Percentiles rank a stretch among this genome's conserved stretches.
phyloP scores from a whole-genome alignment of 2,888 invertebrate species.

The Ditylenchus weischeri region DNA sequence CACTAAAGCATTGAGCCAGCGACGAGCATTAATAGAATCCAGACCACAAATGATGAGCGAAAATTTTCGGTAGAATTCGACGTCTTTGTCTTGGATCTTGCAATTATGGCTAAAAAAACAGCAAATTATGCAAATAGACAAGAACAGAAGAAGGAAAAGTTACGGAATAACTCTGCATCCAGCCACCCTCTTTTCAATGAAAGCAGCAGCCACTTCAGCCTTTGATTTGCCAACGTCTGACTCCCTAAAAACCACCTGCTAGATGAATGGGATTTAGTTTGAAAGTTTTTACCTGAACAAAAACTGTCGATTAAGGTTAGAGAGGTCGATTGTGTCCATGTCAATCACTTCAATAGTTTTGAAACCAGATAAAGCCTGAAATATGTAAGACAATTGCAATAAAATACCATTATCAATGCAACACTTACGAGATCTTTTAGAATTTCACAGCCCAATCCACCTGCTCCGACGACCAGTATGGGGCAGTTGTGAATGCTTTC shows the following conservation, averaged over 20 bases:
- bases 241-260: constrained; percentile 61
- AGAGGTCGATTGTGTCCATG: constrained; percentile 98
- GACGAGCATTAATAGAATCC: constrained; percentile 89
- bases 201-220: constrained; percentile 89
- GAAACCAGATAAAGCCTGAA: constrained; percentile 80
- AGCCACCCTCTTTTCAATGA: constrained; percentile 82
- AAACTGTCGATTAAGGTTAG: constrained; percentile 96
- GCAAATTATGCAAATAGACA: constrained; percentile 1
- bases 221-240: constrained; percentile 90
- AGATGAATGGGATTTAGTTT: background rate
- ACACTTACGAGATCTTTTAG: constrained; percentile 79
- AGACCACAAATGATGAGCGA: constrained; percentile 92
- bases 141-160: constrained; percentile 25
- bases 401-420: background rate
- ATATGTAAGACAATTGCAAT: background rate
- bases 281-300: constrained; percentile 71
- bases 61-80: constrained; percentile 83
- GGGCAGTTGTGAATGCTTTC: constrained; percentile 34
- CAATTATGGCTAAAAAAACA: constrained; percentile 69
- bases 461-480: constrained; percentile 86
- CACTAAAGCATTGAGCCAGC: constrained; percentile 85
- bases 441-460: constrained; percentile 95
- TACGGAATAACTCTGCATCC: constrained; percentile 81
- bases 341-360: constrained; percentile 90
- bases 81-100: constrained; percentile 87